Percentiles rank a stretch among this genome's conserved stretches.
These are phyloP conservation scores for Charaxes varanes DNA, from an alignment of 1,140 invertebrate genomes.

Conservation along the genomic window DNA sequence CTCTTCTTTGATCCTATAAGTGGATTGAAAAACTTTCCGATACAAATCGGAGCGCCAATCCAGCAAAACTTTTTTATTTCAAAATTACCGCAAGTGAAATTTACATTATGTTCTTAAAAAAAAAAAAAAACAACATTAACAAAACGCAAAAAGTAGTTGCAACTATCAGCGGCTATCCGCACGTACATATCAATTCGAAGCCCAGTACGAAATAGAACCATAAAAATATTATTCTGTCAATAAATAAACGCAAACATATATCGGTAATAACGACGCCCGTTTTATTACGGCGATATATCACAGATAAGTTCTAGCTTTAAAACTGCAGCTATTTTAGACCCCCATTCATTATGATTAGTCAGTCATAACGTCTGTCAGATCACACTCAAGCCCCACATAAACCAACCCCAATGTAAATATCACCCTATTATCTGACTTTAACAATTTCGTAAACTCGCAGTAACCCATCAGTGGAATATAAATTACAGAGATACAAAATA, in stretches of 20 bases:
- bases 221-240: neutral
- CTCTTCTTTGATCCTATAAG: too few species aligned
- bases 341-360: slow-evolving; percentile 47
- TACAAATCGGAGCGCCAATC: too few species aligned
- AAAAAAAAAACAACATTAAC: neutral
- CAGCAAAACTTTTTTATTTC: too few species aligned
- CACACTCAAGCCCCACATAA: slow-evolving; percentile 46
- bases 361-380: slow-evolving; percentile 44
- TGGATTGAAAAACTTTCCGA: too few species aligned
- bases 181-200: neutral
- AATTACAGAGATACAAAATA: slow-evolving; percentile 43
- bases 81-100: too few species aligned
- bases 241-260: slow-evolving; percentile 1
- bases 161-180: too few species aligned
- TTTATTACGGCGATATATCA: slow-evolving; percentile 10
- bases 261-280: neutral
- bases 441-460: slow-evolving; percentile 68
- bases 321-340: slow-evolving; percentile 12
- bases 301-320: slow-evolving; percentile 10
- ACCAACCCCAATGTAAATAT: slow-evolving; percentile 62
- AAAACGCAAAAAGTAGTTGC: too few species aligned
- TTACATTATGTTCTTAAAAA: too few species aligned
- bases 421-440: slow-evolving; percentile 66
- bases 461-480: slow-evolving; percentile 65
- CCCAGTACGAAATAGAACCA: neutral